phyloP scores from a whole-genome alignment of 2,888 invertebrate genomes.

The Stenolophus ochropezus region DNA sequence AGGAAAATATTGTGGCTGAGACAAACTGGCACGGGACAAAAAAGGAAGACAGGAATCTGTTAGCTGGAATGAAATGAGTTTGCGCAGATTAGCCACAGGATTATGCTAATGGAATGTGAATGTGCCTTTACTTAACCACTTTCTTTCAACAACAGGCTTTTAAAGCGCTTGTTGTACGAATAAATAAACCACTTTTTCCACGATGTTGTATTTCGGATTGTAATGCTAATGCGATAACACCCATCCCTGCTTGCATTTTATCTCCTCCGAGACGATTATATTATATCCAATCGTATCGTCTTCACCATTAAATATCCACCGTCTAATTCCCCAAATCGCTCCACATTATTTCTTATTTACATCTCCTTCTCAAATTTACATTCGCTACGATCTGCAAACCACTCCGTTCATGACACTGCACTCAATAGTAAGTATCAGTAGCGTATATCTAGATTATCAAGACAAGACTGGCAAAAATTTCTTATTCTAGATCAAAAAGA shows the following conservation, averaged over 20 bases:
- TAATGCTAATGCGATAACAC: conserved; percentile 12
- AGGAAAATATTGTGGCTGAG: neutral
- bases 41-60: neutral
- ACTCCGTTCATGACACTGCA: no score
- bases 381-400: neutral
- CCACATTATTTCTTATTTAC: neutral
- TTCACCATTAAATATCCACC: neutral
- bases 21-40: neutral
- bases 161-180: conserved; percentile 39
- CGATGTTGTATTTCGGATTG: conserved; percentile 24
- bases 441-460: no score
- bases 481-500: no score
- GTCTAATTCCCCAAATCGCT: neutral
- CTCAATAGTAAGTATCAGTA: no score
- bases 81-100: conserved; percentile 47
- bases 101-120: conserved; percentile 50
- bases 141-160: conserved; percentile 43
- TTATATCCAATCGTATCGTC: conserved; percentile 1
- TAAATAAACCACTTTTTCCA: conserved; percentile 23
- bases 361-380: neutral
- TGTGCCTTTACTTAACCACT: conserved; percentile 42
- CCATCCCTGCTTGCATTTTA: neutral
- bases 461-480: no score
- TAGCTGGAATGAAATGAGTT: conserved; percentile 12
- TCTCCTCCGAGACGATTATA: neutral